Evolutionary conservation across 2,888 invertebrate species (phyloP), one percentile per base, ranked within the genome.

Genomic region (Silvanus unidentatus): DNA sequence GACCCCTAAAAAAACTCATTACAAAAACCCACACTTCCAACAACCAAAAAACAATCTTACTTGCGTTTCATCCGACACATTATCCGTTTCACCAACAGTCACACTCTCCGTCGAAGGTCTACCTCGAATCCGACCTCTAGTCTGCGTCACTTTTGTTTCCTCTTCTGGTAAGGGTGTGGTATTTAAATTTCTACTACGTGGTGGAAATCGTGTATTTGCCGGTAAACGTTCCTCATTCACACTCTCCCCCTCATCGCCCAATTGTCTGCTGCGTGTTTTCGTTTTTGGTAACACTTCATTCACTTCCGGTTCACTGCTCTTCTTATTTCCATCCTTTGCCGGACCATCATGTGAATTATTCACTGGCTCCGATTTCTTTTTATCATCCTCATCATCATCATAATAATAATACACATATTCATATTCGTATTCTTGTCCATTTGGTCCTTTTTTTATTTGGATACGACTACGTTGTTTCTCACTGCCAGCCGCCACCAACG

Each of bases 331-430:
- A 55, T 74, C 72, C 72, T 69, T 78, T 48, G 75, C 73, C 16
- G 79, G 80, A 3, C 80, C 79, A 60, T 82, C 82, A 55, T 82
- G 81, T 3, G 78, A 73, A 57, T 81, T 83, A 48, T 59, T 60
- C 12, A 62, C 54, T 16, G 14, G 15, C 55, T 60, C 55, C 50
- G 57, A 52, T 16, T 42, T 64, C 57, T 60, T 72, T 71, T 52
- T 62, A 2, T 10, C 15, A 48, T 75, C 77, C 39, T 81, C 81
- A 13, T 86, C 87, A 53, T 90, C 90, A 58, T 91, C 89, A 58
- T 88, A 88, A 60, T 92, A 92, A 64, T 92, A 92, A 64, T 92
- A 92, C 16, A 92, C 87, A 64, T 92, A 92, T 66, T 92, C 92
- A 63, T 91, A 92, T 68, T 92, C 92, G 63, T 91, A 91, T 64